Conservation (phyloP, 2,113 vertebrate genomes). For the Oryzias curvinotus region DNA sequence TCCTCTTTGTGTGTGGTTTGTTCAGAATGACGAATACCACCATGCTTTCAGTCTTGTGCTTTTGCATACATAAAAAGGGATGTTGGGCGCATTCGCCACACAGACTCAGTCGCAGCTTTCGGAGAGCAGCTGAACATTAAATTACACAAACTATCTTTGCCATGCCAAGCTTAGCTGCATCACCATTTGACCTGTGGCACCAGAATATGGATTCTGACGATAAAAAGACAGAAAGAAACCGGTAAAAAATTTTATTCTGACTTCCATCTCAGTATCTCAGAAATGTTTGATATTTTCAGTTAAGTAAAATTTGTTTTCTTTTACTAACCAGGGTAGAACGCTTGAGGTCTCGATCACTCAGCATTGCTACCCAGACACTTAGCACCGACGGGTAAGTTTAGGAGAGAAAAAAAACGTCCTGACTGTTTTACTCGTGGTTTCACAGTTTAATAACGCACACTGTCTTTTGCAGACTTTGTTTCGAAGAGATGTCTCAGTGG, state of each 20-base stretch:
- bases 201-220: constrained; percentile 70
- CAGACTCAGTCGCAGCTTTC: constrained; percentile 25
- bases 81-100: background rate
- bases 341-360: constrained; percentile 50
- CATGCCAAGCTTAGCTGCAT: constrained; percentile 74
- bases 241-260: constrained; percentile 52
- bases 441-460: constrained; percentile 12
- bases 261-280: too few species aligned
- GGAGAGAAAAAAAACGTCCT: constrained; percentile 7
- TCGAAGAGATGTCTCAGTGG: constrained; percentile 75
- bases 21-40: constrained; percentile 26
- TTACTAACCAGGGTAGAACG: constrained; percentile 48
- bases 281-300: background rate
- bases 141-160: constrained; percentile 47
- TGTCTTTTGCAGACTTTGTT: constrained; percentile 61
- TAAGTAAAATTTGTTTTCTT: constrained; percentile 2
- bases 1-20: constrained; percentile 78
- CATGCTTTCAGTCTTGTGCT: constrained; percentile 21
- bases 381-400: constrained; percentile 48
- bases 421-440: background rate
- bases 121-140: constrained; percentile 3
- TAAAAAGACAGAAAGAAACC: constrained; percentile 61
- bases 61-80: constrained; percentile 64
- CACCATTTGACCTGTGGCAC: constrained; percentile 63
- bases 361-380: constrained; percentile 19